Evolutionary conservation across 2,797 vertebrate species (phyloP), one percentile per base, ranked within the genome.

Genomic region (Meda fulgida): DNA sequence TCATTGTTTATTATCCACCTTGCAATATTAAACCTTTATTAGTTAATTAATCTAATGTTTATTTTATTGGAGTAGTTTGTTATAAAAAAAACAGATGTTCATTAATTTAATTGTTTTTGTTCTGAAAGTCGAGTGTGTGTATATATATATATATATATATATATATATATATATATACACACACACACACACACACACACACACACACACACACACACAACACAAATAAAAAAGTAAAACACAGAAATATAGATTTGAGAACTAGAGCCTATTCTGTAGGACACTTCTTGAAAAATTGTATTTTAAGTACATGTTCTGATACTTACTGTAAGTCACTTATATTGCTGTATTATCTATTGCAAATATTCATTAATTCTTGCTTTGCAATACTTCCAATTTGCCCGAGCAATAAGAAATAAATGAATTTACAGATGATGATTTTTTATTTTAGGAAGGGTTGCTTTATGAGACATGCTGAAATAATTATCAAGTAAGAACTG

Each of bases 381-480:
- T 36, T 65, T 34, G 38, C 8, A 83, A 21, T 36, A 13, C 29
- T 48, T 63, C 26, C 29, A 63, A 16, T 72, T 81, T 73, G 38
- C 38, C 1, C 40, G 46, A 36, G 71, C 21, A 83, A 75, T 48
- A 26, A 51, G 14, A 65, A 48, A 65, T 23, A 34, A 31, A 65
- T 65, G 1, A 34, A 73, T 72, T 73, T 11, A 73, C 38, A 73
- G 58, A 2, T 13, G 29, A 75, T 38, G 36, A 5, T 34, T 73
- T 14, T 19, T 63, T 63, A 63, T 13, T 19, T 26, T 21, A 66
- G 53, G 13, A 75, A 36, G 71, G 65, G 40, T 40, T 75, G 31
- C 31, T 83, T 83, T 66, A 83, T 51, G 40, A 75, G 71, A 83
- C 81, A 76, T 48, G 21, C 16, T 75, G 40, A 75, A 83, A 73